phyloP scores from a whole-genome alignment of 2,113 vertebrate genomes.

The Kobus ellipsiprymnus region DNA sequence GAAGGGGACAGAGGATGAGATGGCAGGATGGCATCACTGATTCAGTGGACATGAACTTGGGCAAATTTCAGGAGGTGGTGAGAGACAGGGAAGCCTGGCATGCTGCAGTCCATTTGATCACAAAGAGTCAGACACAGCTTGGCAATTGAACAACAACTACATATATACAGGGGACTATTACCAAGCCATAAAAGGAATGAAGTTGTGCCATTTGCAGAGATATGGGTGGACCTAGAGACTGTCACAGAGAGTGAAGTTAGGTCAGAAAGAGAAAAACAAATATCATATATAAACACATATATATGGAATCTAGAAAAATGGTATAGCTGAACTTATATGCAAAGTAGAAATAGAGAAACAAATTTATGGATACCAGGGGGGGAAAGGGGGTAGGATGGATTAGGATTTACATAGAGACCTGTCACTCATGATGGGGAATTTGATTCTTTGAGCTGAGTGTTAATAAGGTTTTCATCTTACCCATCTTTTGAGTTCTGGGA shows the following conservation, averaged over 20 bases:
- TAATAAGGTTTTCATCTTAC: neutral
- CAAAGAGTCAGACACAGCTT: neutral
- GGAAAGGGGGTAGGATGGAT: neutral
- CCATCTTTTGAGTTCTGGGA: neutral
- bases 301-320: neutral
- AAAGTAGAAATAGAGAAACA: neutral
- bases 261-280: neutral
- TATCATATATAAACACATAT: neutral
- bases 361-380: neutral
- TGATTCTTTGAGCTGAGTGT: neutral
- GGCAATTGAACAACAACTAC: accelerated
- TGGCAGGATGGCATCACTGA: neutral
- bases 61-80: neutral
- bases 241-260: neutral
- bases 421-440: neutral
- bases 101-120: neutral
- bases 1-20: neutral
- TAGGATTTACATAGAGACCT: neutral
- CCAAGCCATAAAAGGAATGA: neutral
- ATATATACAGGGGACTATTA: neutral
- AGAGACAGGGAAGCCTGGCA: neutral
- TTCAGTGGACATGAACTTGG: neutral
- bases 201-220: neutral
- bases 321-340: neutral
- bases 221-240: neutral